These are phyloP conservation scores for Emydocephalus ijimae DNA, from an alignment of 2,113 vertebrate genomes.

Conservation along the genomic window DNA sequence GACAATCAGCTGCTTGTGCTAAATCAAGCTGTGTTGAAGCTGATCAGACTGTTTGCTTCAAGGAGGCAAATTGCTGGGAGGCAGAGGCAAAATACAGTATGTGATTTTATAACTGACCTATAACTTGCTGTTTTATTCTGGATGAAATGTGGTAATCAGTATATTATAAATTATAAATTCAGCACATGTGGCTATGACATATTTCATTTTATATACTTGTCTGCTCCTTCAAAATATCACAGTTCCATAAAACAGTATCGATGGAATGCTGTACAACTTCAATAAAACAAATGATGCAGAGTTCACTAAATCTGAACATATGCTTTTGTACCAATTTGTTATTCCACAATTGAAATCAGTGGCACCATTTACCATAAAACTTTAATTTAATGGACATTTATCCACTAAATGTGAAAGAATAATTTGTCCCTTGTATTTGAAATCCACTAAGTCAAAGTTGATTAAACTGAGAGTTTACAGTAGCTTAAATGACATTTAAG, in stretches of 20 bases:
- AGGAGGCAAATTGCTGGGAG: no score
- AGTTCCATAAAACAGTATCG: not conserved
- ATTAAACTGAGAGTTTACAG: not conserved
- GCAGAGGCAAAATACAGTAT: not conserved
- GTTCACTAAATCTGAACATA: not conserved
- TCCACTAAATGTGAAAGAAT: not conserved
- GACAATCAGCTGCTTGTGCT: no score
- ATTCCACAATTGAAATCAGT: not conserved
- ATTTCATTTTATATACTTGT: not conserved
- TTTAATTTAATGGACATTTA: not conserved
- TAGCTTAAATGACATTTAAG: not conserved
- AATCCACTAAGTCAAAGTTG: not conserved
- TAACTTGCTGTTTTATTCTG: not conserved
- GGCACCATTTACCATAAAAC: not conserved
- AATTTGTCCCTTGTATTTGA: not conserved
- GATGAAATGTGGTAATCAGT: not conserved
- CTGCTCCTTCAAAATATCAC: not conserved
- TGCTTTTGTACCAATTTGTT: not conserved
- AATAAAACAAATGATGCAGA: not conserved
- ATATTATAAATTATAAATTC: not conserved
- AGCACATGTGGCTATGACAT: not conserved
- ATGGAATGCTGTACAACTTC: not conserved
- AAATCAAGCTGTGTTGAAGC: no score
- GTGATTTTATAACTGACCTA: not conserved
- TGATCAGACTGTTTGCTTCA: no score